phyloP scores from a whole-genome alignment of 2,797 vertebrate genomes.

The Malurus leucopterus region DNA sequence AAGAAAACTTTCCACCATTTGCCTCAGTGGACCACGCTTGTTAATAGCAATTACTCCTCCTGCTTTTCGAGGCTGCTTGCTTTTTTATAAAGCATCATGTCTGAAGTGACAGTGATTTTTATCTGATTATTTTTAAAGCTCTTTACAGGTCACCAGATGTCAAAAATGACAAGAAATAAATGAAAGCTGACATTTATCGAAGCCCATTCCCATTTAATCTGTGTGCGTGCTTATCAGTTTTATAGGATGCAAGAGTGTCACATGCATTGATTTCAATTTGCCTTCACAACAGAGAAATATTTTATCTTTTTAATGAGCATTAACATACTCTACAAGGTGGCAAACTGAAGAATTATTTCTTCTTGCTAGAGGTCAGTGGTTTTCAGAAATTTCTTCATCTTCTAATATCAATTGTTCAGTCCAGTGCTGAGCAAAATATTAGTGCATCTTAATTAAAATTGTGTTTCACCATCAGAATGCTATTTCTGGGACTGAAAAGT shows the following conservation, averaged over 20 bases:
- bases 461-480: not conserved
- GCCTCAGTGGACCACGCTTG: not conserved
- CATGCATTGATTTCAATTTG: conserved; percentile 8
- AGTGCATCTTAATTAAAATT: not conserved
- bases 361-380: not conserved
- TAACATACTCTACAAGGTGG: not conserved
- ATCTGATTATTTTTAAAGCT: not conserved
- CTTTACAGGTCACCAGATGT: conserved; percentile 21
- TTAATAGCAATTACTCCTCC: not conserved
- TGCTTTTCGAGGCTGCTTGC: not conserved
- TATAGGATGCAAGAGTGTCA: not conserved
- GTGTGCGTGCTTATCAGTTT: not conserved
- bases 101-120: not conserved
- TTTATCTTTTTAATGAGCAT: not conserved
- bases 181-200: conserved; percentile 6
- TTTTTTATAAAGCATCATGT: not conserved
- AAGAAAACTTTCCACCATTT: not conserved
- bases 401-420: not conserved
- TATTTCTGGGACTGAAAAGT: not conserved
- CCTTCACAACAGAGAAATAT: not conserved
- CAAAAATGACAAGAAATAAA: conserved; percentile 20
- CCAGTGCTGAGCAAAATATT: not conserved
- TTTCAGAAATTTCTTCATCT: not conserved
- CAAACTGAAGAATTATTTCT: not conserved
- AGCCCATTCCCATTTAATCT: conserved; percentile 1